Evolutionary conservation across 2,888 invertebrate genomes (phyloP).

Genomic region (Pemphredon lugubris): DNA sequence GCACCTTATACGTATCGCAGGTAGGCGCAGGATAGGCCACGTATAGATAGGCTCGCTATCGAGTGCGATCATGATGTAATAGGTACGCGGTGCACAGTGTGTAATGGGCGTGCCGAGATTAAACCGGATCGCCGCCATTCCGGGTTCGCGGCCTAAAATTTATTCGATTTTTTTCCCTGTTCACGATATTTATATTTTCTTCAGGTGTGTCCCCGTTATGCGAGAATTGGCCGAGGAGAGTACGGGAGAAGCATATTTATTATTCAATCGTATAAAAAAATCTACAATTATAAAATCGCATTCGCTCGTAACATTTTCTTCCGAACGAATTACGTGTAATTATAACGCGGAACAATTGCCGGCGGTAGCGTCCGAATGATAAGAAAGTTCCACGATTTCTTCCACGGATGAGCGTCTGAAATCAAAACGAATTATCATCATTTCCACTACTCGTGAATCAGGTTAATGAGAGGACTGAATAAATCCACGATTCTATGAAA

Average conservation of each 20-base stretch:
- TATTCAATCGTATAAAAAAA: neutral
- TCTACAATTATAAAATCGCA: no score
- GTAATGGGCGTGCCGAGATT: conserved; percentile 69
- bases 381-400: neutral
- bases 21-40: conserved; percentile 35
- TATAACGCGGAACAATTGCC: no score
- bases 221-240: neutral
- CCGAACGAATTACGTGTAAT: no score
- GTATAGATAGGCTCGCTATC: conserved; percentile 53
- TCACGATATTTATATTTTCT: conserved; percentile 28
- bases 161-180: no score
- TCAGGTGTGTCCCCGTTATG: conserved; percentile 20
- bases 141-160: conserved; percentile 55
- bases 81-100: conserved; percentile 51
- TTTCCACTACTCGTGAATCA: no score
- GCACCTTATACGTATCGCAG: conserved; percentile 58
- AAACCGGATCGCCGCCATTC: conserved; percentile 70
- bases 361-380: no score
- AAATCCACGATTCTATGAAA: no score
- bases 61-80: conserved; percentile 64
- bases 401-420: neutral
- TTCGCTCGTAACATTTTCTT: no score
- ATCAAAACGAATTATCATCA: no score
- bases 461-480: no score
- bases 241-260: neutral